Evolutionary conservation across 2,888 invertebrate species (phyloP), one percentile per base, ranked within the genome.

Genomic region (Caenorhabditis sp.): DNA sequence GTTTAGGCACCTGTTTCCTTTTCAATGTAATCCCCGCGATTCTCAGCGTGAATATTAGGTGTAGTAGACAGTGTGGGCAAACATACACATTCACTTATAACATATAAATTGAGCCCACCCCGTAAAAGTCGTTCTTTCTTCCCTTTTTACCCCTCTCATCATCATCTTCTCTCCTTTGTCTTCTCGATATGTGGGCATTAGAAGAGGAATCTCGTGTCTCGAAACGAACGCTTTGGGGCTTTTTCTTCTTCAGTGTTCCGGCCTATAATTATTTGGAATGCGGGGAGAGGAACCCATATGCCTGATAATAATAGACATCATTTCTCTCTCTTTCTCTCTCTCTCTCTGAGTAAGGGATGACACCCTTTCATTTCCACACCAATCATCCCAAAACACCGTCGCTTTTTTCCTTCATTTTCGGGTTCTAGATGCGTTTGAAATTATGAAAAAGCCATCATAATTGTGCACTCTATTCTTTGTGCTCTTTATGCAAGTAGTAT

Each of bases 281-380:
- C 35, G 51, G 47, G 61, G 49, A n/a, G 58, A 54, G 66, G 77
- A 77, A 69, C 77, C 77, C 77, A 77, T 77, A 77, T 77, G 77
- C 63, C 63, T 77, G 77, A 77, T 77, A 77, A 77, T 77, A 77
- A 77, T 77, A 77, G 69, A 69, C 66, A 24, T n/a, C n/a, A n/a
- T n/a, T n/a, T n/a, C n/a, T n/a, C n/a, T n/a, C n/a, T n/a, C n/a
- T n/a, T n/a, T n/a, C n/a, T n/a, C n/a, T n/a, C n/a, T n/a, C n/a
- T n/a, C n/a, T n/a, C 44, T 38, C 16, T 35, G 49, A 41, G 22
- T n/a, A n/a, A 26, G 47, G 19, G 24, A 24, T n/a, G n/a, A n/a
- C 26, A 24, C 49, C 31, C 72, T 38, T 24, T 38, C 35, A 58
- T n/a, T 41, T 19, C 24, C 51, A 63, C 72, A 61, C 59, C 66